Base-by-base conservation (phyloP, 2,113 vertebrate genomes). In the Tautogolabrus adspersus region DNA sequence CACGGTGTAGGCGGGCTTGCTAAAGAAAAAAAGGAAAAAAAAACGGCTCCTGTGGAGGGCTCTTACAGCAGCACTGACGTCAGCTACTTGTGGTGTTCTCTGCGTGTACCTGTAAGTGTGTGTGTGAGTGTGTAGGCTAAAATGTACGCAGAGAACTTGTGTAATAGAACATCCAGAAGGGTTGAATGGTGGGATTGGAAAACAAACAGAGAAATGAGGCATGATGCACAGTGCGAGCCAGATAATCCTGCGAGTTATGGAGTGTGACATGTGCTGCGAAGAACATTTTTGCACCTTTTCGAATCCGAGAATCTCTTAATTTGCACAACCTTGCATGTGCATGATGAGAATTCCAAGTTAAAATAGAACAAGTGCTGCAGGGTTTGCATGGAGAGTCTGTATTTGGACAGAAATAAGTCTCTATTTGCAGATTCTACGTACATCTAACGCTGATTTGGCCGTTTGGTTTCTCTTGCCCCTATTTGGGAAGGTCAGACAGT, bases 1-100 rank as follows among this genome's bases (percentile, higher is more conserved):
- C 88, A 87, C 68, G 55, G 86, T 81, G 90, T 93, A 87, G 90
- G 92, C 72, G 89, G 66, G 72, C 88, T 91, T 90, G 88, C 89
- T 91, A 34, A 34, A 34, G 6, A 6, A 34, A 34, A 26, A 26
- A 26, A 26, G 4, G 26, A n/a, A n/a, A n/a, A 83, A 89, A 91
- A 89, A 84, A 72, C 69, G 85, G 80, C 85, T 77, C 63, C 71
- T 16, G 62, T 86, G 71, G 84, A 90, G 66, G 76, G 64, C 88
- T 83, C 79, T 85, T 66, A 81, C 79, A 87, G 84, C 86, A 76
- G 75, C 30, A 58, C 57, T 88, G 88, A 90, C 89, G 82, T 91
- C 90, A 88, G 69, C 82, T 83, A 82, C 88, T 90, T 86, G 82
- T 92, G 82, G 83, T 84, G 82, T 82, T 75, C 77, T 87, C 75